A percentile compares a stretch with the other conserved stretches of the same genome.
Conservation (phyloP, 2,797 vertebrate genomes). For the Acanthopagrus latus region DNA sequence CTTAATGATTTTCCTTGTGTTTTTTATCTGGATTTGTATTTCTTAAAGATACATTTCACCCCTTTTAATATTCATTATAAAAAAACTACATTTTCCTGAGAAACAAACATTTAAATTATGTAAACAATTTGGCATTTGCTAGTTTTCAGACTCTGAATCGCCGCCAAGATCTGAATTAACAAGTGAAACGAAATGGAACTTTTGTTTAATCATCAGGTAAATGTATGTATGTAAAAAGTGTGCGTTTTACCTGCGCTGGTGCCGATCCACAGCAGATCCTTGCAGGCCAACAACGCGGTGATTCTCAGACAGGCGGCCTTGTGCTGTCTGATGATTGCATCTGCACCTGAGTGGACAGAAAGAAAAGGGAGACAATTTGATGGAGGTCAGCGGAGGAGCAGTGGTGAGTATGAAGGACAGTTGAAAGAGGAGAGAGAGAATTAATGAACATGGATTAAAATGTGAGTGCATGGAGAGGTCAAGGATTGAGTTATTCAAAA, state of each 20-base stretch:
- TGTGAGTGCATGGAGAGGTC: too few relatives aligned
- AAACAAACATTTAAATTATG: background rate
- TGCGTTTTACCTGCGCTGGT: conserved; percentile 88
- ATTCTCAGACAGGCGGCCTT: conserved; percentile 98
- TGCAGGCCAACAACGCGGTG: conserved; percentile 94
- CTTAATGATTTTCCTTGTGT: too few relatives aligned
- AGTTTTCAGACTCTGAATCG: background rate
- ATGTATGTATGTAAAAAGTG: background rate
- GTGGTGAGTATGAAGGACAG: background rate
- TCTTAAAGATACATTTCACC: too few relatives aligned
- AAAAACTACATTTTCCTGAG: too few relatives aligned
- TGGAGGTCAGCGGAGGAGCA: background rate
- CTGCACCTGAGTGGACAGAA: conserved; percentile 87
- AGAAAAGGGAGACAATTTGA: background rate
- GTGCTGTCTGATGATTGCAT: conserved; percentile 98
- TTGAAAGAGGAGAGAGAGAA: background rate
- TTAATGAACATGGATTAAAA: background rate
- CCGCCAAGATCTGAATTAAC: background rate
- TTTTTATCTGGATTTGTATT: background rate
- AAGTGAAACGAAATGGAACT: background rate
- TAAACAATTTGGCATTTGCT: background rate
- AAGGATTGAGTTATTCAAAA: background rate
- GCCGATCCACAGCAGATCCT: conserved; percentile 97
- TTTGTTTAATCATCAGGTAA: background rate
- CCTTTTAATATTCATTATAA: too few relatives aligned